Evolutionary conservation across 1,140 invertebrate genomes (phyloP).

Genomic region (Caenorhabditis remanei): DNA sequence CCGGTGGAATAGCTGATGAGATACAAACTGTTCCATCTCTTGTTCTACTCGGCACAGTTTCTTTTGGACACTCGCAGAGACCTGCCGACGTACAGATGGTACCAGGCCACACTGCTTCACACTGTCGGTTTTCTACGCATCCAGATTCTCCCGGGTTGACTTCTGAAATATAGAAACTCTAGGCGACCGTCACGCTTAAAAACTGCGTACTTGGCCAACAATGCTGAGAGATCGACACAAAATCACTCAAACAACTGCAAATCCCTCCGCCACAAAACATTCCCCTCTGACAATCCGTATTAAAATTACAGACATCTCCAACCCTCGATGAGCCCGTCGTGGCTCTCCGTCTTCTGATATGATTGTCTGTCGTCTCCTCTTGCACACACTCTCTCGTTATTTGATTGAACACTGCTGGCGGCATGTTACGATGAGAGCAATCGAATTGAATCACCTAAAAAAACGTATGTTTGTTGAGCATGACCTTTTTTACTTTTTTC

Average conservation of each 20-base stretch:
- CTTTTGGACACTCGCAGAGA: constrained; percentile 74
- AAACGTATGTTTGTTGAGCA: constrained; percentile 27
- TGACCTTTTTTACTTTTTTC: neutral
- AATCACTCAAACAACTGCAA: constrained; percentile 74
- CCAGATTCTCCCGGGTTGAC: constrained; percentile 75
- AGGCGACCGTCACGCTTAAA: neutral
- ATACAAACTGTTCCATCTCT: constrained; percentile 75
- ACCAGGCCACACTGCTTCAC: constrained; percentile 76
- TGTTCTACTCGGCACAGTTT: constrained; percentile 71
- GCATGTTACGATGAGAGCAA: constrained; percentile 48
- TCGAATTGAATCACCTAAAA: constrained; percentile 46
- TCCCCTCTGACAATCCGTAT: constrained; percentile 71
- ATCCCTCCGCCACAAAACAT: constrained; percentile 76
- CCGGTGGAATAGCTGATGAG: constrained; percentile 69
- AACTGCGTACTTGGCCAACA: constrained; percentile 74
- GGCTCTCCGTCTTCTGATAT: constrained; percentile 42
- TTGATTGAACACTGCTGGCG: constrained; percentile 58
- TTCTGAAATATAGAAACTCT: constrained; percentile 64
- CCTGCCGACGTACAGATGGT: constrained; percentile 70
- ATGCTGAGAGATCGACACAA: constrained; percentile 75
- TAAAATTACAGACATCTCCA: constrained; percentile 70
- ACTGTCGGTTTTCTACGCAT: constrained; percentile 75
- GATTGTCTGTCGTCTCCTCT: constrained; percentile 27
- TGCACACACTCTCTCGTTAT: constrained; percentile 60
- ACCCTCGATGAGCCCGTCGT: constrained; percentile 57